A percentile compares a stretch with the other conserved stretches of the same genome.
Evolutionary conservation across 2,113 vertebrate genomes (phyloP).

Genomic region (Hippocampus zosterae): DNA sequence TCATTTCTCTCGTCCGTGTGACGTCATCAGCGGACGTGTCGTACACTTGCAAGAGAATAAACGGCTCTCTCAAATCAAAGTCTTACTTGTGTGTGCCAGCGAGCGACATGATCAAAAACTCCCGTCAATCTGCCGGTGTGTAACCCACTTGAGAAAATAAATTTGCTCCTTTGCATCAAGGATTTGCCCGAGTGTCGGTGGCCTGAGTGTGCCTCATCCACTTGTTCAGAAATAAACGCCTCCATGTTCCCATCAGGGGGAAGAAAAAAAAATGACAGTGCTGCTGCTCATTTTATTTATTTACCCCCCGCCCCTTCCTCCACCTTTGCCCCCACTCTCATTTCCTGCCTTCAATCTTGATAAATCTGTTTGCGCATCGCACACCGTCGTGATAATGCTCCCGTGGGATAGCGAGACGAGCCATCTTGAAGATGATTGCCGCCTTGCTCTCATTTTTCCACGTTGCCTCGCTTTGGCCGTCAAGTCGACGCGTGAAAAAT

Average conservation of each 20-base stretch:
- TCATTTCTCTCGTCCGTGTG: no score
- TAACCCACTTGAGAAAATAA: no score
- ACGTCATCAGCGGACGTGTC: no score
- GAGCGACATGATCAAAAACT: no score
- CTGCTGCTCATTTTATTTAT: not conserved
- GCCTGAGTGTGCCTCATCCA: no score
- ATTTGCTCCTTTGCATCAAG: no score
- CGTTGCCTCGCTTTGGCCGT: slow-evolving; percentile 29
- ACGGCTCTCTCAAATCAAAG: no score
- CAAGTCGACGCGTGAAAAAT: slow-evolving; percentile 22
- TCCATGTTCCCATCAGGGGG: not conserved
- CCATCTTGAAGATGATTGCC: slow-evolving; percentile 34
- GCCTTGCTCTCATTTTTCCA: slow-evolving; percentile 21
- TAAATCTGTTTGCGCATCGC: slow-evolving; percentile 41
- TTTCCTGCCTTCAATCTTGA: slow-evolving; percentile 53
- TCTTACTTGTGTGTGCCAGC: no score
- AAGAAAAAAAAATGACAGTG: not conserved
- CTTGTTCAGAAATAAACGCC: not conserved
- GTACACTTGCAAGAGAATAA: no score
- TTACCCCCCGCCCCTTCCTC: not conserved
- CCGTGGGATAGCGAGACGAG: slow-evolving; percentile 31
- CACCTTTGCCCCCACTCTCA: slow-evolving; percentile 23
- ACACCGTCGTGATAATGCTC: slow-evolving; percentile 43
- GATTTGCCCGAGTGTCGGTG: no score
- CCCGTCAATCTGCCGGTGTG: no score